A percentile compares a stretch with the other conserved stretches of the same genome.
These are phyloP conservation scores for Mythimna vitellina DNA, from an alignment of 2,888 invertebrate genomes.

Conservation along the genomic window DNA sequence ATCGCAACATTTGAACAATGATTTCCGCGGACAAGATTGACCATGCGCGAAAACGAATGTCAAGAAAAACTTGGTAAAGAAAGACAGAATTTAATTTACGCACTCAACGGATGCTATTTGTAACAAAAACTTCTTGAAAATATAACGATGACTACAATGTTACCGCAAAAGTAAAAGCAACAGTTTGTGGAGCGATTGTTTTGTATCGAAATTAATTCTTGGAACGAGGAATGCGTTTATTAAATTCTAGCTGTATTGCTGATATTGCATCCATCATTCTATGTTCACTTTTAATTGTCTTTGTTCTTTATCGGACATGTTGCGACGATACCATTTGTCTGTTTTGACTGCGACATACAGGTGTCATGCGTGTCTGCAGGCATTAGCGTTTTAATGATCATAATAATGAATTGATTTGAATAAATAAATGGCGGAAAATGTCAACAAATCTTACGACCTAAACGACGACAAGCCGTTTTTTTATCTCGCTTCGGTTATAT, in stretches of 20 bases:
- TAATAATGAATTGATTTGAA: conserved; percentile 26
- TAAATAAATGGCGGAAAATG: conserved; percentile 38
- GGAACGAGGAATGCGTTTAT: conserved; percentile 42
- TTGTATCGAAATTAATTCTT: conserved; percentile 29
- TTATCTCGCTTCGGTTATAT: not conserved
- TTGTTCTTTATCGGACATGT: conserved; percentile 13
- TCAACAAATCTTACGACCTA: conserved; percentile 7
- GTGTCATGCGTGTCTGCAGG: conserved; percentile 40
- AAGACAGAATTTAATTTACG: conserved; percentile 35
- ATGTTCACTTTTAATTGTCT: conserved; percentile 24
- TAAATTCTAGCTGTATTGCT: conserved; percentile 24
- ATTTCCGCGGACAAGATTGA: conserved; percentile 49
- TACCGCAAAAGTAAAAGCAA: conserved; percentile 43
- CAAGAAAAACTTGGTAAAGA: conserved; percentile 36
- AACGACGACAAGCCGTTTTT: not conserved
- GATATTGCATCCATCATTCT: conserved; percentile 28
- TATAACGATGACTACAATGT: conserved; percentile 23
- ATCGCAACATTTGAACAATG: conserved; percentile 19
- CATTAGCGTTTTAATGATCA: conserved; percentile 21
- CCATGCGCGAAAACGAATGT: conserved; percentile 48
- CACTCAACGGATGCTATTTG: conserved; percentile 16
- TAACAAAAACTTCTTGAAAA: conserved; percentile 35
- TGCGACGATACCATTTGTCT: conserved; percentile 28
- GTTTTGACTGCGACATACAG: conserved; percentile 36
- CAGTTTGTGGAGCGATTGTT: conserved; percentile 18